Percentiles rank a stretch among this genome's conserved stretches.
Conservation (phyloP, 2,888 invertebrate species). For the Heliconius sara region DNA sequence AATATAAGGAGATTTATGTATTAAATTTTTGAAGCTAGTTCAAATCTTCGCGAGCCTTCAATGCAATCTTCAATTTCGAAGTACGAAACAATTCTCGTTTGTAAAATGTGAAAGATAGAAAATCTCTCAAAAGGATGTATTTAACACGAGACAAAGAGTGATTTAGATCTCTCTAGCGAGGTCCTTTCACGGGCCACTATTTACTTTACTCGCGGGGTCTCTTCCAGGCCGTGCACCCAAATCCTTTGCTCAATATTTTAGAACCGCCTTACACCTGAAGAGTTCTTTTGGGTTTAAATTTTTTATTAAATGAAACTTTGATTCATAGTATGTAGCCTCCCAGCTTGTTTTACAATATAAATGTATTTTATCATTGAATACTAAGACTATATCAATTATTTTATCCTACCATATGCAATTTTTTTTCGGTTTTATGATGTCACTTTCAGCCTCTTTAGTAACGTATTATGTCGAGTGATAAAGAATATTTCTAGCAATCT, state of each 20-base stretch:
- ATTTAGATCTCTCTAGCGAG: slow-evolving; percentile 76
- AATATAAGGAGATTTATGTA: background rate
- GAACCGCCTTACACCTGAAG: slow-evolving; percentile 49
- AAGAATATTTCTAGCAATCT: no score
- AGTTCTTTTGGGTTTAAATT: slow-evolving; percentile 35
- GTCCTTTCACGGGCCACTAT: slow-evolving; percentile 75
- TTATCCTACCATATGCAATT: no score
- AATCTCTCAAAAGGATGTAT: slow-evolving; percentile 82
- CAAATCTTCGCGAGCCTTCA: slow-evolving; percentile 26
- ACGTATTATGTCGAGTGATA: no score
- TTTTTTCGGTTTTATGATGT: no score
- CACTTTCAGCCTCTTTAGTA: background rate
- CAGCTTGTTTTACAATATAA: background rate
- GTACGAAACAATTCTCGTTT: slow-evolving; percentile 70
- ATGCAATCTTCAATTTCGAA: slow-evolving; percentile 65
- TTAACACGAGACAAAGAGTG: slow-evolving; percentile 81
- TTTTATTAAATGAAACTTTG: slow-evolving; percentile 21
- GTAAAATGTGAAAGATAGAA: slow-evolving; percentile 73
- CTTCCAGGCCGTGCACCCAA: slow-evolving; percentile 65
- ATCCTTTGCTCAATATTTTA: slow-evolving; percentile 66
- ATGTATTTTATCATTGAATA: no score
- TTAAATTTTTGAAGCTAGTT: slow-evolving; percentile 8
- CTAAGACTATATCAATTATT: no score
- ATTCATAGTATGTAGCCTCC: background rate
- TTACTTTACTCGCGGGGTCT: slow-evolving; percentile 75